Percentiles rank a stretch among this genome's conserved stretches.
These are phyloP conservation scores for Erynnis tages DNA, from an alignment of 2,888 invertebrate genomes.

Conservation along the genomic window DNA sequence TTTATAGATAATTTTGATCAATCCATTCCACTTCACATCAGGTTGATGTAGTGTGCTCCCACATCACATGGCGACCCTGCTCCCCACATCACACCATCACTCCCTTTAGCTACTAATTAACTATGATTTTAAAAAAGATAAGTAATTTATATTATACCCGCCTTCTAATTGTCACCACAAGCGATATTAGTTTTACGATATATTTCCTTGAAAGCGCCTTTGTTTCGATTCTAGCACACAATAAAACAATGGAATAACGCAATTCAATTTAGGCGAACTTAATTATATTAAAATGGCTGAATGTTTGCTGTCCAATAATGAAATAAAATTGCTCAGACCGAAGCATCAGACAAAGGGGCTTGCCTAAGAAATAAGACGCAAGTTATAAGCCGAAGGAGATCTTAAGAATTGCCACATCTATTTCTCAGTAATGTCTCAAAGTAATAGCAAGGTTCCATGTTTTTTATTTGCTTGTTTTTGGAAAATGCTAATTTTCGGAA, in stretches of 20 bases:
- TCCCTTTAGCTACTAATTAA: no score
- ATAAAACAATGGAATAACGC: slow-evolving; percentile 14
- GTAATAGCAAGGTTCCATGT: background rate
- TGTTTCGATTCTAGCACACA: slow-evolving; percentile 11
- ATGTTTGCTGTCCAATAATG: slow-evolving; percentile 41
- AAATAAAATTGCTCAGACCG: slow-evolving; percentile 42
- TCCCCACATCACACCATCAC: no score
- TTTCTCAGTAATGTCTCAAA: no score
- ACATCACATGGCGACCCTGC: no score
- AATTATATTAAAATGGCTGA: slow-evolving; percentile 41
- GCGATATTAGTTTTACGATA: no score
- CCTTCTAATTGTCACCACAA: no score
- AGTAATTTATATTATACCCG: no score
- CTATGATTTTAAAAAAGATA: no score
- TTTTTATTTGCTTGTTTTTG: background rate
- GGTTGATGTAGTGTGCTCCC: no score
- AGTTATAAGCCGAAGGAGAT: slow-evolving; percentile 9
- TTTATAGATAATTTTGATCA: no score
- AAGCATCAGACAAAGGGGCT: slow-evolving; percentile 38
- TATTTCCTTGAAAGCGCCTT: slow-evolving; percentile 8
- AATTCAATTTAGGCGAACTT: slow-evolving; percentile 27
- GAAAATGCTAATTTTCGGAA: no score
- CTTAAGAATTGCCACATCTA: background rate
- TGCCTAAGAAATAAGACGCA: slow-evolving; percentile 28
- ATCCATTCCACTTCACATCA: no score